A percentile compares a stretch with the other conserved stretches of the same genome.
Evolutionary conservation across 2,797 vertebrate genomes (phyloP).

Genomic region (Rousettus madagascariensis): DNA sequence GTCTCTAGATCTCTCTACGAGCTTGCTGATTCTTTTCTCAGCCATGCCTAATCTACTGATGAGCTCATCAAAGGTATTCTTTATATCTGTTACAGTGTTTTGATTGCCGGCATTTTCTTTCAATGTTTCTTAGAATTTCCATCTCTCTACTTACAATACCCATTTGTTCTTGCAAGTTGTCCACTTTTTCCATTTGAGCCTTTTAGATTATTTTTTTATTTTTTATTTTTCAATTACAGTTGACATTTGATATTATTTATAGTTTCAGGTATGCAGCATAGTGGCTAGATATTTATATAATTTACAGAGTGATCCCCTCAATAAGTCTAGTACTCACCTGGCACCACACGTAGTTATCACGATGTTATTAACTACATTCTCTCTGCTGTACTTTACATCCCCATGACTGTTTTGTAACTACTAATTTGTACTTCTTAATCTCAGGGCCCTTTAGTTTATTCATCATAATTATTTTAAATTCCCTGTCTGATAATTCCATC

Average conservation of each 20-base stretch:
- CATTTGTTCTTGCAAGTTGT: neutral
- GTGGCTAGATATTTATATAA: too few relatives aligned
- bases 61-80: neutral
- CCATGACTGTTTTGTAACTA: too few relatives aligned
- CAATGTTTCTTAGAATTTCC: neutral
- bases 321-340: too few relatives aligned
- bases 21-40: neutral
- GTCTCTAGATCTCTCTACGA: neutral
- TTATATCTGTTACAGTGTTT: neutral
- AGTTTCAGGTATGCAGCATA: too few relatives aligned
- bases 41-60: neutral
- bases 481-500: neutral
- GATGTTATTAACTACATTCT: too few relatives aligned
- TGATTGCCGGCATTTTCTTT: neutral
- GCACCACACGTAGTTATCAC: too few relatives aligned
- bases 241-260: too few relatives aligned
- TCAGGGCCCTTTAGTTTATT: neutral
- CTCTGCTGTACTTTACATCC: too few relatives aligned
- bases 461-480: neutral
- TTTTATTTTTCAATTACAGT: too few relatives aligned
- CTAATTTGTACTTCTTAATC: too few relatives aligned
- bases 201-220: neutral
- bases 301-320: too few relatives aligned
- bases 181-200: neutral
- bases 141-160: neutral